Evolutionary conservation across 1,140 invertebrate species (phyloP), one percentile per base, ranked within the genome.

Genomic region (Carposina sasakii): DNA sequence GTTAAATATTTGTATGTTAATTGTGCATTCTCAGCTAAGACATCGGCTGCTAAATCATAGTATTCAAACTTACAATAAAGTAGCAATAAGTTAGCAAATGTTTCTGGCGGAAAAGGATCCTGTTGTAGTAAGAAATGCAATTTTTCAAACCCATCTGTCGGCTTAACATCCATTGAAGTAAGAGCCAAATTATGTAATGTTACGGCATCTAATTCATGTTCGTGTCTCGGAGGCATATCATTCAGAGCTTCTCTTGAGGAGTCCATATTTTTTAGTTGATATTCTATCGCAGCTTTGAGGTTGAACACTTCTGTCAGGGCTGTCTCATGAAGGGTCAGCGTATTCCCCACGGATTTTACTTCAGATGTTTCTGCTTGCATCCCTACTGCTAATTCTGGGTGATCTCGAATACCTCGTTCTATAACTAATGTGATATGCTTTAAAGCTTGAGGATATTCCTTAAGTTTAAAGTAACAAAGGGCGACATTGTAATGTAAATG

Each of bases 271-370:
- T 98, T 98, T 17, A 97, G 87, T 74, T 98, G 95, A 85, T 97
- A 99, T 85, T 99, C 97, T 60, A 99, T 97, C 2, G 98, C 98
- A 13, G 97, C 97, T 87, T 99, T 99, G 0, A 99, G 87, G 86
- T 99, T 99, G 68, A 99, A 98, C 0, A 98, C 97, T 86, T 99
- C 98, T 12, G 99, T 96, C 2, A 99, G 86, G 23, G 97, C 97
- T 16, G 98, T 98, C 81, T 99, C 93, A 71, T 99, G 96, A 36
- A 99, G 88, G 0, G 95, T 96, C 26, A 98, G 86, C 1, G 97
- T 98, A 85, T 99, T 99, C 12, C 98, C 98, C 34, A 99, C 98
- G 82, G 97, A 98, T 60, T 96, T 89, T 2, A 98, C 93, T 87
- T 98, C 96, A 54, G 97, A 96, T 6, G 97, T 97, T 83, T 99